Evolutionary conservation across 2,113 vertebrate species (phyloP).

Genomic region (Chinchilla lanigera): DNA sequence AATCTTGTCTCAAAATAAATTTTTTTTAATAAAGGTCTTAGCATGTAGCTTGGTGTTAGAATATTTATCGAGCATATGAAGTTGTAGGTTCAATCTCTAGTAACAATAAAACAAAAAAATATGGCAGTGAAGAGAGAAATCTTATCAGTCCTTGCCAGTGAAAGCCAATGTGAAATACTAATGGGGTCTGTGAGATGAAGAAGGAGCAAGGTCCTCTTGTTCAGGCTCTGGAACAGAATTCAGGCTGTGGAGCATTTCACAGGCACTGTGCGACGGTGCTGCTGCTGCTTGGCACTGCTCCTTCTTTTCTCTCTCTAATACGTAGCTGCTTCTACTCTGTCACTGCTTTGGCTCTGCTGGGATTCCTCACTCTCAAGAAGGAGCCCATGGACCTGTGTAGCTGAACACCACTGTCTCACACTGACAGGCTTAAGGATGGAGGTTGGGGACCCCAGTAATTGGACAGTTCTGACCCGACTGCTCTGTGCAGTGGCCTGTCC

Average conservation of each 20-base stretch:
- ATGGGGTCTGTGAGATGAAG: too few species aligned
- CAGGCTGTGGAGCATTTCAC: fast-evolving
- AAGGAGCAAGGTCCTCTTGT: not conserved
- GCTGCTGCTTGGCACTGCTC: not conserved
- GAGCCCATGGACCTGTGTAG: not conserved
- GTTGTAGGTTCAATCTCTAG: not conserved
- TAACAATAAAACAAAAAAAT: not conserved
- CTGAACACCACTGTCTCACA: not conserved
- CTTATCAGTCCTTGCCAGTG: not conserved
- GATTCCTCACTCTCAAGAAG: not conserved
- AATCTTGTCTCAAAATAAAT: not conserved
- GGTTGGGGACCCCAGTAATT: conserved; percentile 66
- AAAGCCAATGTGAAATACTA: not conserved
- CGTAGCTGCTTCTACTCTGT: fast-evolving
- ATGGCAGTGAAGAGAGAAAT: not conserved
- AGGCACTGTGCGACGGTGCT: not conserved
- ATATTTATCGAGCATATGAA: not conserved
- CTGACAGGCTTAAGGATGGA: not conserved
- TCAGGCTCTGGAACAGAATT: not conserved
- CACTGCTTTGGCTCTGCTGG: not conserved
- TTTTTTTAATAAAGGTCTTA: not conserved
- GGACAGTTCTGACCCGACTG: conserved; percentile 50
- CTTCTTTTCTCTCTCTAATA: not conserved
- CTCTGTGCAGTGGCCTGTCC: conserved; percentile 43
- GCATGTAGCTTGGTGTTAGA: not conserved